These are phyloP conservation scores for Vanessa atalanta DNA, from an alignment of 1,140 invertebrate genomes.

Conservation along the genomic window DNA sequence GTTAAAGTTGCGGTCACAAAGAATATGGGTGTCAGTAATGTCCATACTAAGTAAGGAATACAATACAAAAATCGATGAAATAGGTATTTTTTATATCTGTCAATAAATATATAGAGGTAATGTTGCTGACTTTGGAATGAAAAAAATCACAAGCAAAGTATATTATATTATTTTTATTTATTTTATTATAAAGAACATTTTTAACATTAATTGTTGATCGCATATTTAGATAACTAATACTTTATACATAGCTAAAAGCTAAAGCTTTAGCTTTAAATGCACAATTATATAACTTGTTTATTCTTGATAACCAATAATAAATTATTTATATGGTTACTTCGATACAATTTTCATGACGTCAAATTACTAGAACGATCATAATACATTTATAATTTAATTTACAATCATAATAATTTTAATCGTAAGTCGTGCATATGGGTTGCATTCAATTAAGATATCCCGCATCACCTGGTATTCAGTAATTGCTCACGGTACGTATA, in stretches of 20 bases:
- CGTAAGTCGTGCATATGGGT: conserved; percentile 2
- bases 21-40: background rate
- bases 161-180: too few species aligned
- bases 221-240: too few species aligned
- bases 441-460: conserved; percentile 13
- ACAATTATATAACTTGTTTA: too few species aligned
- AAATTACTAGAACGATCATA: conserved; percentile 9
- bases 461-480: conserved; percentile 27
- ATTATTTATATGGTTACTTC: background rate
- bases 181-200: too few species aligned
- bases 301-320: background rate
- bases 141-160: too few species aligned
- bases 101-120: background rate
- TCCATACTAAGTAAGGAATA: too few species aligned
- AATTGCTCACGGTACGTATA: conserved; percentile 25
- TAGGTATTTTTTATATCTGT: too few species aligned
- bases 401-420: conserved; percentile 15
- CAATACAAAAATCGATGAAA: too few species aligned
- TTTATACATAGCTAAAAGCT: too few species aligned
- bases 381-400: conserved; percentile 17
- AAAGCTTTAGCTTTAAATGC: too few species aligned
- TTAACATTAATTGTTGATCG: too few species aligned
- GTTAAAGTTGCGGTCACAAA: background rate
- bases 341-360: background rate
- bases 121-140: too few species aligned